Evolutionary conservation across 2,113 vertebrate species (phyloP).

Genomic region (Anarhynchus alexandrinus): DNA sequence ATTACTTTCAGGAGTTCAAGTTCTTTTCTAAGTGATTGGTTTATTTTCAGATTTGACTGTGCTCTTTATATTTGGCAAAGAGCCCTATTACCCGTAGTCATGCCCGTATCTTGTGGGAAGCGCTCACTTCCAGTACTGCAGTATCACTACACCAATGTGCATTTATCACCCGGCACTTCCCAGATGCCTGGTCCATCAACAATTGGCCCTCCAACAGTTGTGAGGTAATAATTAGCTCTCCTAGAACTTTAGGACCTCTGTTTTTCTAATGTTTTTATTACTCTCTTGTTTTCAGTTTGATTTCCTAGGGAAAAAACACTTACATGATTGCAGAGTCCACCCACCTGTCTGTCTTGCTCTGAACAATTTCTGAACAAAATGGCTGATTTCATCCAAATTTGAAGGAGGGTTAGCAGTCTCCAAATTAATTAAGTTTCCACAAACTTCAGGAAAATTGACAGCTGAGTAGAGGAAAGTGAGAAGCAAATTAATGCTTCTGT

Average conservation of each 20-base stretch:
- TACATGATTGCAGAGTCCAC: not conserved
- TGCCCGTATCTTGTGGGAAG: not conserved
- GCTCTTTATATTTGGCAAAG: not conserved
- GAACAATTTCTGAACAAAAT: not conserved
- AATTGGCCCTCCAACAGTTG: not conserved
- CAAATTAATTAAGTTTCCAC: not conserved
- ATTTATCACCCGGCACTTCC: fast-evolving
- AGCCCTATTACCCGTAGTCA: not conserved
- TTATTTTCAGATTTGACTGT: not conserved
- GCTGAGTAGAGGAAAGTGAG: not conserved
- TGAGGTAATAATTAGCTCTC: constrained; percentile 5
- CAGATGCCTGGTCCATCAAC: not conserved
- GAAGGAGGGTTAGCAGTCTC: not conserved
- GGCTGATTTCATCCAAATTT: not conserved
- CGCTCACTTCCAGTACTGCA: not conserved
- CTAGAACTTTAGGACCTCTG: not conserved
- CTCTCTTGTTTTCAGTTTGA: not conserved
- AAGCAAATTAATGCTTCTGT: not conserved
- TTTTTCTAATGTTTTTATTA: not conserved
- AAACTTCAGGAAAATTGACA: not conserved
- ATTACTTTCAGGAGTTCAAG: not conserved
- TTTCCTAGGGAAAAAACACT: not conserved
- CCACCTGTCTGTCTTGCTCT: not conserved
- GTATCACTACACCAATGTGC: not conserved
- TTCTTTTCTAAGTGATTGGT: not conserved